Percentiles rank a stretch among this genome's conserved stretches.
Evolutionary conservation across 2,113 vertebrate species (phyloP).

Genomic region (Cavia aperea): DNA sequence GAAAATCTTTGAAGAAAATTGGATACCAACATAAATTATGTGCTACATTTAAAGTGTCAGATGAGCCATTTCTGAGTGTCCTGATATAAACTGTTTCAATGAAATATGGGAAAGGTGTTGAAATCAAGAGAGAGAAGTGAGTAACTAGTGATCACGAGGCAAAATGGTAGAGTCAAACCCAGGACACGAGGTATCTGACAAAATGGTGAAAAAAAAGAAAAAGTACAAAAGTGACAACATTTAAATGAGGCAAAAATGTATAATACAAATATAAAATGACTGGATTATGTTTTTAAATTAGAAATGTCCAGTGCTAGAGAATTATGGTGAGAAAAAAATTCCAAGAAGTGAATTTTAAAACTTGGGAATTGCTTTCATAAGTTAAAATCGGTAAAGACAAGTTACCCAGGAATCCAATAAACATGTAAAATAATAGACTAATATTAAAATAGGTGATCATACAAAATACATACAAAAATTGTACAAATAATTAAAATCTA

Average conservation of each 20-base stretch:
- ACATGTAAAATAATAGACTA: not conserved
- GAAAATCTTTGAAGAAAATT: not conserved
- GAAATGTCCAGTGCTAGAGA: not conserved
- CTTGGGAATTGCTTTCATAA: not conserved
- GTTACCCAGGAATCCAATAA: not conserved
- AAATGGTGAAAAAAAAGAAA: not conserved
- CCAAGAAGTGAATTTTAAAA: not conserved
- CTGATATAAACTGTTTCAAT: not conserved
- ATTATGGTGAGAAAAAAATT: not conserved
- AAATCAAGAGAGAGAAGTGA: not conserved
- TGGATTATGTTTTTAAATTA: not conserved
- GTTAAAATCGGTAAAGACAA: slow-evolving; percentile 13
- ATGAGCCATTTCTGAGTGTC: slow-evolving; percentile 17
- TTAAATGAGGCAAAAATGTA: not conserved
- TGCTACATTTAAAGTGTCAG: not conserved
- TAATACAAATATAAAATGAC: not conserved
- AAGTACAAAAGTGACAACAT: not conserved
- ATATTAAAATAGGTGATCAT: not conserved
- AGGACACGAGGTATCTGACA: not conserved
- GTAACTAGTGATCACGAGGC: not conserved
- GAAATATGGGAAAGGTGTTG: not conserved
- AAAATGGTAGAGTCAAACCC: not conserved
- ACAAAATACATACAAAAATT: not conserved
- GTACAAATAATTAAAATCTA: not conserved
- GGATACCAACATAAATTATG: not conserved